Evolutionary conservation across 2,888 invertebrate genomes (phyloP).

Genomic region (Busseola fusca): DNA sequence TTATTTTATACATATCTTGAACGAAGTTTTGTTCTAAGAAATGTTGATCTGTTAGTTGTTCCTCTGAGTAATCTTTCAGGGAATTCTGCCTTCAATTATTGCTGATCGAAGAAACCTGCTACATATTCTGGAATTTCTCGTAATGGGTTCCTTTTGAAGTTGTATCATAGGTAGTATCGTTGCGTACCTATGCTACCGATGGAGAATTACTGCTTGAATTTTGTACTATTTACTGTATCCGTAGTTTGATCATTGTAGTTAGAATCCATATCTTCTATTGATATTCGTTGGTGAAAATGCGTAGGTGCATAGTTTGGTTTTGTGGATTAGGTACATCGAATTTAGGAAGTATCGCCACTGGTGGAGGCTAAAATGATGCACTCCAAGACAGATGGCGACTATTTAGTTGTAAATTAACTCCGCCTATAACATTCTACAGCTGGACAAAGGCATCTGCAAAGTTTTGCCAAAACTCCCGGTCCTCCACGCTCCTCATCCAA

Average conservation of each 20-base stretch:
- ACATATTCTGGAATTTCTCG: too few relatives aligned
- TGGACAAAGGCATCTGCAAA: neutral
- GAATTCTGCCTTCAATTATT: neutral
- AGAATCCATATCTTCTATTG: too few relatives aligned
- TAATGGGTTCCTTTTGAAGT: neutral
- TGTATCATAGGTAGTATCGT: neutral
- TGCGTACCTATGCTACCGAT: too few relatives aligned
- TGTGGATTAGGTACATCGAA: too few relatives aligned
- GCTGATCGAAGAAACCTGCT: neutral
- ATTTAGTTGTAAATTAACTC: neutral
- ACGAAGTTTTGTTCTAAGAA: neutral
- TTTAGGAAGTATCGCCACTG: too few relatives aligned
- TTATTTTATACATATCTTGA: constrained; percentile 8
- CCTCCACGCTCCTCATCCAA: neutral
- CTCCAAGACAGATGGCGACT: neutral
- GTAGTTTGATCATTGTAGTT: too few relatives aligned
- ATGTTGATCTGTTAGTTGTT: constrained; percentile 4
- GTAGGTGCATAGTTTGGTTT: too few relatives aligned
- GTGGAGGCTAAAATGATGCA: neutral
- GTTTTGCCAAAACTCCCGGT: neutral
- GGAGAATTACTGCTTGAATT: too few relatives aligned
- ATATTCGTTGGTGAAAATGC: too few relatives aligned
- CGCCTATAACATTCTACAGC: neutral
- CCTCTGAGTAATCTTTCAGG: neutral
- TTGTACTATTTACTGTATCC: too few relatives aligned